phyloP scores from a whole-genome alignment of 2,113 vertebrate genomes.

The Carassius carassius region DNA sequence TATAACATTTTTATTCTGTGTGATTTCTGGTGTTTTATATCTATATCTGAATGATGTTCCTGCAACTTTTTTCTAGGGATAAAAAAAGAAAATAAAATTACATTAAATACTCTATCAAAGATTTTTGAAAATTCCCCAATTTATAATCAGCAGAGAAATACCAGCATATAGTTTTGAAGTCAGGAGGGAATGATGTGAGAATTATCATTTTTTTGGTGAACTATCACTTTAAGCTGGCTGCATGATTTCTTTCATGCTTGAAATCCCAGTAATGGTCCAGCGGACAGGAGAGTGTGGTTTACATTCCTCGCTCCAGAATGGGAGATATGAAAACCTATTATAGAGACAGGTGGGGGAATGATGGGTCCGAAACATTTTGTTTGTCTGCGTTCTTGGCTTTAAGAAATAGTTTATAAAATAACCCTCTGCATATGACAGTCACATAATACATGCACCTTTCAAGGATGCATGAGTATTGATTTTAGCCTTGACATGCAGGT shows the following conservation, averaged over 20 bases:
- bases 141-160: not conserved
- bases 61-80: no score
- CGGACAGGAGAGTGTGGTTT: constrained; percentile 33
- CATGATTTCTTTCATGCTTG: constrained; percentile 71
- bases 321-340: constrained; percentile 54
- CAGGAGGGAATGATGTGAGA: not conserved
- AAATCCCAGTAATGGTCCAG: constrained; percentile 65
- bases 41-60: no score
- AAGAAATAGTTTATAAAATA: constrained; percentile 36
- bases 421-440: constrained; percentile 21
- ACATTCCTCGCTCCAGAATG: constrained; percentile 32
- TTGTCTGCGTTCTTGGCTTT: constrained; percentile 33
- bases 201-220: constrained; percentile 21
- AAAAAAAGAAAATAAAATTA: no score
- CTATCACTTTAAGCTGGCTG: constrained; percentile 57
- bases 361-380: constrained; percentile 46
- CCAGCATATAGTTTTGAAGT: not conserved
- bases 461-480: constrained; percentile 2
- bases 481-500: not conserved
- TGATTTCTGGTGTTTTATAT: not conserved
- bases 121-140: not conserved
- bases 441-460: constrained; percentile 38
- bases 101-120: no score
- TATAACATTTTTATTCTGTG: not conserved
- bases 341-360: constrained; percentile 27